phyloP scores from a whole-genome alignment of 30 jellyfish, hydroid and myxozoan species.

The Chrysaora quinquecirrha region DNA sequence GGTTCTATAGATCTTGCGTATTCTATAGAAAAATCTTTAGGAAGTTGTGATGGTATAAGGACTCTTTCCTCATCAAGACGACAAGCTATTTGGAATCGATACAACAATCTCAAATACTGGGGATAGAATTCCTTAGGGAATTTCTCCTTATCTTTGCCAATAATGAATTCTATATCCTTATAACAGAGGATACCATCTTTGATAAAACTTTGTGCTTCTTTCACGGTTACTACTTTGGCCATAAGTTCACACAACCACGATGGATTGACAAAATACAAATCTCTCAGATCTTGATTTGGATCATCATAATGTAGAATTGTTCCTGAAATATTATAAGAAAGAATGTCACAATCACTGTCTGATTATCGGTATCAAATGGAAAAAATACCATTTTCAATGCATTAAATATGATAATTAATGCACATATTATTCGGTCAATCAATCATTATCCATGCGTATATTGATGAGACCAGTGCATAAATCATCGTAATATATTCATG shows the following conservation, averaged over 20 bases:
- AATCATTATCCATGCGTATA: too few species aligned
- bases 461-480: too few species aligned
- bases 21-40: conserved; percentile 39
- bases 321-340: conserved; percentile 73
- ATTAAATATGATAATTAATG: too few species aligned
- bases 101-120: conserved; percentile 80
- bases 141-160: conserved; percentile 35
- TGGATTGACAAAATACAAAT: conserved; percentile 88
- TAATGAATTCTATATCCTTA: conserved; percentile 43
- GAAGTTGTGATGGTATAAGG: conserved; percentile 87
- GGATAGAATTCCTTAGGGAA: conserved; percentile 78
- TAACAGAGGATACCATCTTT: conserved; percentile 74
- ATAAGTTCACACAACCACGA: conserved; percentile 94
- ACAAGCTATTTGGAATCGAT: conserved; percentile 95
- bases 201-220: conserved; percentile 71
- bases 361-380: too few species aligned
- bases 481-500: too few species aligned
- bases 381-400: too few species aligned
- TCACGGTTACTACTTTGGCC: conserved; percentile 91
- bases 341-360: too few species aligned
- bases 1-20: conserved; percentile 27
- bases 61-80: conserved; percentile 80
- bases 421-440: too few species aligned
- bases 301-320: conserved; percentile 88
- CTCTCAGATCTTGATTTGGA: conserved; percentile 88